These are phyloP conservation scores for Harpalus rubripes DNA, from an alignment of 2,888 invertebrate species.

Conservation along the genomic window DNA sequence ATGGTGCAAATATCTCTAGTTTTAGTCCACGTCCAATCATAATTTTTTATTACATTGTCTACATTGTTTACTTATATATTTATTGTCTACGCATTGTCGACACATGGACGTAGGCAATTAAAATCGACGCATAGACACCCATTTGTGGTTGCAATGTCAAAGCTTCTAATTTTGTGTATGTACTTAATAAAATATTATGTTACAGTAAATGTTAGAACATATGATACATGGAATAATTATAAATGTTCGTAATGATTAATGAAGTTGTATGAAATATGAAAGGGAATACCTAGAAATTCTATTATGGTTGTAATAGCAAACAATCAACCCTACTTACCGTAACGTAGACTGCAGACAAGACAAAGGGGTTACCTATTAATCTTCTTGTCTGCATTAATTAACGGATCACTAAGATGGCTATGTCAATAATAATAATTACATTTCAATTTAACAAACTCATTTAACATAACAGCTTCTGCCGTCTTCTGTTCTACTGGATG, in stretches of 20 bases:
- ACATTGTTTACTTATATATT: too few species aligned
- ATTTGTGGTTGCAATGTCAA: too few species aligned
- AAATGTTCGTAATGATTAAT: conserved; percentile 34
- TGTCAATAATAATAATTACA: background rate
- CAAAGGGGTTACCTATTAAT: conserved; percentile 6
- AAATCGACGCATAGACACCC: too few species aligned
- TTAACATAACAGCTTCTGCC: background rate
- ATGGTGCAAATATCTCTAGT: too few species aligned
- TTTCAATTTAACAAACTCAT: background rate
- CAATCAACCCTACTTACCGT: conserved; percentile 15
- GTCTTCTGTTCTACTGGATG: too few species aligned
- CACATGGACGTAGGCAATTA: too few species aligned
- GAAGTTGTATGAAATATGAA: background rate
- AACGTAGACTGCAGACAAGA: background rate
- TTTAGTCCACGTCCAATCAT: too few species aligned
- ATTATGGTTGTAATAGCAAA: conserved; percentile 17
- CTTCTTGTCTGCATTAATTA: background rate
- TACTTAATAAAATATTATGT: background rate
- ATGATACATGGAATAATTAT: background rate
- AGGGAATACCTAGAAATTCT: conserved; percentile 20
- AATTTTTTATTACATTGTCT: too few species aligned
- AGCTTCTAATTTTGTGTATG: background rate
- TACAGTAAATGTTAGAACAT: background rate
- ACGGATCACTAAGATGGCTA: background rate
- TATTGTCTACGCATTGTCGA: too few species aligned